Conservation (phyloP, 2,113 vertebrate genomes). For the Oenanthe oenanthe region DNA sequence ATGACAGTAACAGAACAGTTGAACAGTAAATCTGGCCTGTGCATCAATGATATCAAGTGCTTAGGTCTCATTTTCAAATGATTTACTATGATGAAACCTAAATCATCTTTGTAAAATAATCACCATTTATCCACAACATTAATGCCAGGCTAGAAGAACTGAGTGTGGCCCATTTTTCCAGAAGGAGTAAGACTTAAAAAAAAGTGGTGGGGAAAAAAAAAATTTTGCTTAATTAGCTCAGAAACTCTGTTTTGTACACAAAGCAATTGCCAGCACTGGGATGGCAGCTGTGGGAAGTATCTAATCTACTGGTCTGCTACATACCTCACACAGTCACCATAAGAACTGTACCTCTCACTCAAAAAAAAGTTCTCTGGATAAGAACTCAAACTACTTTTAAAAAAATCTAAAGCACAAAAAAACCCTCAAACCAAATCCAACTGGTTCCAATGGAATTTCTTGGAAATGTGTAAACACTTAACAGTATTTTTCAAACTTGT, state of each 20-base stretch:
- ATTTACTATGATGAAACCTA: background rate
- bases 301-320: background rate
- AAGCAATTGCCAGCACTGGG: background rate
- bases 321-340: background rate
- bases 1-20: background rate
- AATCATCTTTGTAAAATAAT: background rate
- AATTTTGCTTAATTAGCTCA: background rate
- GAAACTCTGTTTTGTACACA: background rate
- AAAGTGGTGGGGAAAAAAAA: background rate
- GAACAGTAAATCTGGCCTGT: background rate
- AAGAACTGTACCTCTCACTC: background rate
- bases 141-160: background rate
- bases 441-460: background rate
- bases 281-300: background rate
- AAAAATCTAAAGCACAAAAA: background rate
- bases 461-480: background rate
- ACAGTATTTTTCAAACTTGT: background rate
- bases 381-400: background rate
- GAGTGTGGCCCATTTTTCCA: background rate
- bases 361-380: background rate
- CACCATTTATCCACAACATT: background rate
- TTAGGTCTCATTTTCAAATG: background rate
- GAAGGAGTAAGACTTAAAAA: background rate
- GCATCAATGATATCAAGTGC: background rate
- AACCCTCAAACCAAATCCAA: accelerated